Base-by-base conservation (phyloP, 2,113 vertebrate species). In the Anolis carolinensis region DNA sequence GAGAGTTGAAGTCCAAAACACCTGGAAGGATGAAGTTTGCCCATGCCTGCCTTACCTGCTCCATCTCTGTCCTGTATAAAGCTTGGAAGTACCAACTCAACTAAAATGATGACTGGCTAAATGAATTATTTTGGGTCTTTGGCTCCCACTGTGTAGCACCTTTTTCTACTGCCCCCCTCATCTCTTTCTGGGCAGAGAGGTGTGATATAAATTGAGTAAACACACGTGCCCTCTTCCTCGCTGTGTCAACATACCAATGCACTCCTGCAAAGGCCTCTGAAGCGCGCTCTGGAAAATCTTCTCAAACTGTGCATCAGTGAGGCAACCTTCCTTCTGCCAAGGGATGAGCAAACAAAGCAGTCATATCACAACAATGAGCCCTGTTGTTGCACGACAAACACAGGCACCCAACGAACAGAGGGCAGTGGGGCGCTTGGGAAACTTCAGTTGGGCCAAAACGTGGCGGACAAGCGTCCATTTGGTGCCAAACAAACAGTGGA, bases 231-330 rank as follows among this genome's bases (percentile, higher is more conserved):
- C 27, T 30, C 44, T 30, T 50, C 52, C 75, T 3, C 48, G 16
- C 39, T 11, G 39, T 23, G 32, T 6, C 59, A 72, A 59, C 93
- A 77, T 90, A 93, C 90, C 94, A 73, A 90, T 82, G 71, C 86
- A 88, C 55, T 95, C 92, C 65, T 90, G 82, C 39, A 92, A 78
- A 80, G 94, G 88, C 81, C 93, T 95, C 87, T 10, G 92, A 52
- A 94, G 89, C 59, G 92, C 94, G 81, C 18, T 86, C 89, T 94
- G 93, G 84, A 95, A 77, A 86, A 94, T 92, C 84, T 95, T 93
- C 44, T 94, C 93, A 90, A 93, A 95, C 82, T 94, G 90, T 76
- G 68, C 89, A 86, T 81, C 79, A 4, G 87, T 92, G 67, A 94
- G 87, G 82, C 55, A 63, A 83, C 77, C 27, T 65, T 70, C 90